These are phyloP conservation scores for Grallaria varia DNA, from an alignment of 2,113 vertebrate genomes.

Conservation along the genomic window DNA sequence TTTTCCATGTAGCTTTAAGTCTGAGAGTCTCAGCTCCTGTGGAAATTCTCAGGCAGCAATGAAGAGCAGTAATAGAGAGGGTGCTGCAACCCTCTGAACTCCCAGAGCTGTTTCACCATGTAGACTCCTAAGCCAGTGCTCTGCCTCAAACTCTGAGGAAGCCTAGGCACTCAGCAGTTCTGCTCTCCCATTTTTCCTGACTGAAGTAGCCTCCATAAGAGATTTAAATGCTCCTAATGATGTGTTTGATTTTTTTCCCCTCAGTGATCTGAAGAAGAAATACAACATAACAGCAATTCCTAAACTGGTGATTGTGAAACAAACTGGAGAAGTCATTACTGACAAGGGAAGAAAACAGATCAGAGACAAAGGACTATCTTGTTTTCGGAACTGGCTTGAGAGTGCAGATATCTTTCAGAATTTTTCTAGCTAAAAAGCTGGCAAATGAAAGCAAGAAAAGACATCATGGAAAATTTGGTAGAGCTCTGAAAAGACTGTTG, in stretches of 20 bases:
- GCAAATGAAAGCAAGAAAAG: background rate
- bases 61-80: background rate
- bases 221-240: background rate
- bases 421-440: constrained; percentile 78
- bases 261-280: constrained; percentile 89
- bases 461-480: background rate
- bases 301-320: constrained; percentile 94
- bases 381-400: constrained; percentile 90
- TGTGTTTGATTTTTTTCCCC: background rate
- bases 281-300: constrained; percentile 90
- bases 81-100: background rate
- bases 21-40: background rate
- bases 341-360: constrained; percentile 94
- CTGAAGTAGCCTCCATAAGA: background rate
- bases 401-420: constrained; percentile 92
- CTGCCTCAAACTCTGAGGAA: background rate
- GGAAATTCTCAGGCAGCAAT: background rate
- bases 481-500: background rate
- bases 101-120: background rate
- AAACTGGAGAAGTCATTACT: constrained; percentile 92
- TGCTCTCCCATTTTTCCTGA: background rate
- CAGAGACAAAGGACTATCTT: constrained; percentile 84
- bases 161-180: no score
- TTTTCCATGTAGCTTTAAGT: background rate
- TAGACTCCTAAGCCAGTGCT: background rate